These are phyloP conservation scores for Rhopalosiphum padi DNA, from an alignment of 1,140 invertebrate genomes.

Conservation along the genomic window DNA sequence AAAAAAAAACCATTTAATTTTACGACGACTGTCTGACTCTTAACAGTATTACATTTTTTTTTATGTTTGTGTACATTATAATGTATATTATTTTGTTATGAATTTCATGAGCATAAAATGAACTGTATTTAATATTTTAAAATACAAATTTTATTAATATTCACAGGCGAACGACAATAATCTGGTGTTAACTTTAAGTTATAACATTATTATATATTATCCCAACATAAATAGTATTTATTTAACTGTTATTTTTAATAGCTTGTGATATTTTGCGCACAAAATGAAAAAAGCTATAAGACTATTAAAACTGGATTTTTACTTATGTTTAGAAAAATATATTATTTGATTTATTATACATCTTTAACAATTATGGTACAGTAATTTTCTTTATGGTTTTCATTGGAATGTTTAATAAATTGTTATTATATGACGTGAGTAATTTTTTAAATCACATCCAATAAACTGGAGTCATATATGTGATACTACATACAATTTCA, in stretches of 20 bases:
- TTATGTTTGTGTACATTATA: background rate
- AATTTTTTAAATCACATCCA: background rate
- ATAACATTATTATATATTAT: background rate
- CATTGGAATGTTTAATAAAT: background rate
- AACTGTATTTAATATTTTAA: background rate
- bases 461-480: background rate
- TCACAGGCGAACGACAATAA: background rate
- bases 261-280: background rate
- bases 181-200: background rate
- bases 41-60: conserved; percentile 1
- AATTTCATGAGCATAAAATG: background rate
- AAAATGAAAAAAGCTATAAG: background rate
- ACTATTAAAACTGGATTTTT: background rate
- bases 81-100: conserved; percentile 16
- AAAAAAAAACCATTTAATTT: conserved; percentile 24
- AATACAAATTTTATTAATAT: conserved; percentile 20
- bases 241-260: background rate
- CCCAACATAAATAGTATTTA: background rate
- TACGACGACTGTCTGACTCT: conserved; percentile 9
- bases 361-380: background rate
- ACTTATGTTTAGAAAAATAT: background rate
- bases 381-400: background rate
- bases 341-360: background rate
- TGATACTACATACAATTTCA: background rate
- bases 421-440: background rate